Evolutionary conservation across 2,888 invertebrate genomes (phyloP), one percentile per base, ranked within the genome.

Genomic region (Amiota minor): DNA sequence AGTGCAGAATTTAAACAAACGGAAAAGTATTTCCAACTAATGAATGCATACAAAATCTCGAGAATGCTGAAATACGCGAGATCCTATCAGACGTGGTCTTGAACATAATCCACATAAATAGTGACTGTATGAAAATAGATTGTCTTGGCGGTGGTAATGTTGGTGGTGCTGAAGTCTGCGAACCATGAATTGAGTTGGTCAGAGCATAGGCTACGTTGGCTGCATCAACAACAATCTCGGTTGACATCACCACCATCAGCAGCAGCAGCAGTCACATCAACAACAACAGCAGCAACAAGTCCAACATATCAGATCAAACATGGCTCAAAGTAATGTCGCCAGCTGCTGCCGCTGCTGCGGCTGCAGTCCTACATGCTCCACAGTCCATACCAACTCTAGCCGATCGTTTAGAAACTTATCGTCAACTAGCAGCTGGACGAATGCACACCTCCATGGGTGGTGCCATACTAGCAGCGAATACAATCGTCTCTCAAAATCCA

Each of bases 21-120:
- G 88, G n/a, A 89, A 88, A 74, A 89, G 16, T 83, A 87, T 71
- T 91, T 92, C 84, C 87, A 87, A 45, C 93, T 8, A 92, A 93
- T 20, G 93, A 93, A 84, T 93, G 93, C 79, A 93, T 94, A 77
- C 93, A 93, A 78, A 94, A 93, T 81, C 88, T 94, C 82, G 93
- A 94, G 82, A 94, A 94, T 88, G 92, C 92, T 0, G 94, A 94
- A 88, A 94, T 94, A 77, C 91, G 92, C 65, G 94, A 94, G 86
- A 93, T 94, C 76, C 92, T 94, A 93, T 93, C 74, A 83, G 85
- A 70, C 88, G 86, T 74, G 82, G 81, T 78, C 75, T 73, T 75
- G 80, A 78, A 56, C 56, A 56, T n/a, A 56, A 18, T 56, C 71
- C 10, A 56, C n/a, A 18, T 64, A 23, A 11, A 23, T 20, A 23